A percentile compares a stretch with the other conserved stretches of the same genome.
Conservation (phyloP, 2,797 vertebrate genomes). For the Sylvia borin region DNA sequence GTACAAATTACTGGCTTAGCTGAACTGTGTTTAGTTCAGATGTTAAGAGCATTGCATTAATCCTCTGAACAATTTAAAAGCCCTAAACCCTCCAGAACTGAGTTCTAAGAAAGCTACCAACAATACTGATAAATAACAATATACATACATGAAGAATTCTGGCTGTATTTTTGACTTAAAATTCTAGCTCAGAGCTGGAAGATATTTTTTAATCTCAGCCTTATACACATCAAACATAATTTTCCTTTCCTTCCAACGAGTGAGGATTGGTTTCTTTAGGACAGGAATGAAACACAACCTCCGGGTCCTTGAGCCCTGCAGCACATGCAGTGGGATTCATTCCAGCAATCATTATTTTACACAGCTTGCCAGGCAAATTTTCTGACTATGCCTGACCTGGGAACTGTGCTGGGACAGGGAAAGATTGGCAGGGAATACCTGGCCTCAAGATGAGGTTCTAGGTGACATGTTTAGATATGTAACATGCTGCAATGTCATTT, state of each 20-base stretch:
- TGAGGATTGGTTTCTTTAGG: neutral
- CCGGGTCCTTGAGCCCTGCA: neutral
- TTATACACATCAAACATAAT: neutral
- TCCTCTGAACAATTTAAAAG: constrained; percentile 55
- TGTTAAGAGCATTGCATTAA: constrained; percentile 52
- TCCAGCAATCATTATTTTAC: neutral
- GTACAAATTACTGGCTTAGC: constrained; percentile 44
- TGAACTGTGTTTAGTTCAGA: constrained; percentile 41
- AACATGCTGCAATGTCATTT: neutral
- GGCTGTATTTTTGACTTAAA: neutral
- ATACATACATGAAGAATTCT: neutral
- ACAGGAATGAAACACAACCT: neutral
- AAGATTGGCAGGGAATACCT: neutral
- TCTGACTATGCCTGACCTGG: neutral
- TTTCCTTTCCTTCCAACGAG: neutral
- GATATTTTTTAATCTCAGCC: neutral
- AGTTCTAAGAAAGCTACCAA: neutral
- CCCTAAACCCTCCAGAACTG: neutral
- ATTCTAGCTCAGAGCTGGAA: neutral
- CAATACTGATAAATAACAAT: neutral
- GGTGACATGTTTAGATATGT: neutral
- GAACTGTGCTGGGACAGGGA: neutral
- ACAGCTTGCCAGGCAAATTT: neutral
- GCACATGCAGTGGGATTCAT: neutral
- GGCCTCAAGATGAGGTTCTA: neutral